Conservation (phyloP, 2,113 vertebrate species). For the Psittacula cyanocephala region DNA sequence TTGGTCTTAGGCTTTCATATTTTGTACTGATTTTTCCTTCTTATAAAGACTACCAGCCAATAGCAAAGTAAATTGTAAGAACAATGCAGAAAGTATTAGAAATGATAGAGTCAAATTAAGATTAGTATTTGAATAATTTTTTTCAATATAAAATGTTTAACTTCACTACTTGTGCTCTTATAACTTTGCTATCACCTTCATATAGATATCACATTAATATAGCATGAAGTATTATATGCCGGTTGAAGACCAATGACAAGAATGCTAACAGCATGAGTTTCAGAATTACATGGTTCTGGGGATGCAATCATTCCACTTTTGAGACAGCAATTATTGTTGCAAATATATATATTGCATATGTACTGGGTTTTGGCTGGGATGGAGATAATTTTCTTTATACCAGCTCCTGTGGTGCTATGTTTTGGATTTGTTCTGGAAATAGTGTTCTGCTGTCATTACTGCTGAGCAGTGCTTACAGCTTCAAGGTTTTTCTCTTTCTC, state of each 20-base stretch:
- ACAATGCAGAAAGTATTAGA: neutral
- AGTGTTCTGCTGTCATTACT: neutral
- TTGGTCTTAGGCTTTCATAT: neutral
- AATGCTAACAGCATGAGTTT: neutral
- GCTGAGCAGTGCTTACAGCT: neutral
- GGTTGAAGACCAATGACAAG: neutral
- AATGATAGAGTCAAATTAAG: neutral
- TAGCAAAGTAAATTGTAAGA: neutral
- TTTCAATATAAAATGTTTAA: neutral
- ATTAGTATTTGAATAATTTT: neutral
- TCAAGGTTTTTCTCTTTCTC: neutral
- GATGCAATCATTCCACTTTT: neutral
- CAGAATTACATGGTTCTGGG: neutral
- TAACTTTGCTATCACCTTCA: neutral
- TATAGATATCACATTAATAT: neutral
- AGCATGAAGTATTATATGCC: neutral
- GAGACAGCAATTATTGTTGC: neutral
- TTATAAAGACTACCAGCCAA: neutral
- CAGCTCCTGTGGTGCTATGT: neutral
- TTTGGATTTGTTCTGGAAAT: neutral
- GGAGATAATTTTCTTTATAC: neutral
- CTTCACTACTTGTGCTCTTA: neutral
- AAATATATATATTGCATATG: rapidly evolving
- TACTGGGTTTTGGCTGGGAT: neutral
- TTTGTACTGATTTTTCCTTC: neutral